Percentiles rank a stretch among this genome's conserved stretches.
Conservation (phyloP, 2,888 invertebrate genomes). For the Noctua janthe region DNA sequence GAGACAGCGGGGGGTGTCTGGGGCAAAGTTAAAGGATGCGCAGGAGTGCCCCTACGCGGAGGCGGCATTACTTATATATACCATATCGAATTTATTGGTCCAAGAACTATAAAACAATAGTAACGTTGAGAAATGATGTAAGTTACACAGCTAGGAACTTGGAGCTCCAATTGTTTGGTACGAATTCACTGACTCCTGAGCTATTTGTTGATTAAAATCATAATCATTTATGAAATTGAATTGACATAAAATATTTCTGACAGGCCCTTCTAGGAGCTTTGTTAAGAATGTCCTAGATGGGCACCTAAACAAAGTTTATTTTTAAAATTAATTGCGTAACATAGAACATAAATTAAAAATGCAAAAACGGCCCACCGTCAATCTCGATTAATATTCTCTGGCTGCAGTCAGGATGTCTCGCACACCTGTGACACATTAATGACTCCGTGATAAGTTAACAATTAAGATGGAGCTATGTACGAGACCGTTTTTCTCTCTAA, state of each 20-base stretch:
- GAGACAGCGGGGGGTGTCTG: constrained; percentile 85
- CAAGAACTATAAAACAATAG: constrained; percentile 63
- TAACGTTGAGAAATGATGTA: constrained; percentile 20
- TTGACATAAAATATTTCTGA: not conserved
- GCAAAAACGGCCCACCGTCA: constrained; percentile 49
- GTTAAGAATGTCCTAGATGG: not conserved
- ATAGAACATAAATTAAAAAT: constrained; percentile 50
- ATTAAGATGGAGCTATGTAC: constrained; percentile 54
- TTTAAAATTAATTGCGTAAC: constrained; percentile 35
- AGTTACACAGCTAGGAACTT: not conserved
- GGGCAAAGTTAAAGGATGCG: constrained; percentile 76
- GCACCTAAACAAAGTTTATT: constrained; percentile 23
- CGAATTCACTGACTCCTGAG: not conserved
- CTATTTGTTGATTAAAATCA: not conserved
- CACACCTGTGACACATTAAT: constrained; percentile 61
- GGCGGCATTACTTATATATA: constrained; percentile 63
- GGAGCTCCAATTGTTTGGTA: constrained; percentile 2
- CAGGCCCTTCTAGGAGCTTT: not conserved
- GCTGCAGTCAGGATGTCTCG: constrained; percentile 61
- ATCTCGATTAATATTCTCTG: constrained; percentile 61
- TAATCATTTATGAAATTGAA: not conserved
- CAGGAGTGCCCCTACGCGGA: constrained; percentile 69
- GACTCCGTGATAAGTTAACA: constrained; percentile 61
- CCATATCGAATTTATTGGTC: constrained; percentile 67
- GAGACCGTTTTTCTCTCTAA: constrained; percentile 49